Base-by-base conservation (phyloP, 2,888 invertebrate genomes). In the Apamea sordens region DNA sequence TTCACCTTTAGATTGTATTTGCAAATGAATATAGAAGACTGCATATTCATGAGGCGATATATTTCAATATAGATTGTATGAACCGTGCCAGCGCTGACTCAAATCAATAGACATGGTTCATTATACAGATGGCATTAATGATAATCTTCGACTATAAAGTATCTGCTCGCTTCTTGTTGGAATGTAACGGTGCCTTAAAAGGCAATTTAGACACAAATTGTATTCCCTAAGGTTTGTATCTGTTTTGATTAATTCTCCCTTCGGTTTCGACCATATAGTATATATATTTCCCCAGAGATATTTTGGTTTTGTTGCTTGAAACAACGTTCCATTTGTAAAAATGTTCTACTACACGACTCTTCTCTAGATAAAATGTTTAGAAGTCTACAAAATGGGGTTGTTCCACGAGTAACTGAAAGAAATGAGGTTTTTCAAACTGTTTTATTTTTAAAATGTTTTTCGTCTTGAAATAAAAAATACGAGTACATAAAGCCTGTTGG, bases 201-300 rank as follows among this genome's bases (percentile, higher is more conserved):
- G 72, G 32, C 36, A 76, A 86, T 84, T 73, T 78, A 67, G 28
- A 77, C 59, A 73, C 72, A 41, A 83, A 83, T 83, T 86, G 59
- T 61, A 50, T 73, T 70, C 70, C 41, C 56, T 59, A 47, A 32
- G 32, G 69, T 63, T 73, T 79, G 76, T 76, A 73, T 71, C 50
- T 79, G 11, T 56, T 73, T 61, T 73, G 53, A 79, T 76, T 73
- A 73, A 73, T 86, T 79, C 73, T 67, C 15, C 41, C 47, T 76
- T 76, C 63, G 18, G 69, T 73, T 79, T 67, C 28, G 24, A 61
- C 68, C 1, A n/a, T 64, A 56, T 79, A 44, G 59, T 73, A 68
- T 59, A 74, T 61, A 32, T 56, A 83, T 86, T 83, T 85, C 84
- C 84, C 84, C 11, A 0, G 76, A 76, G 73, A 70, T 6, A 36